Evolutionary conservation across 1,140 invertebrate genomes (phyloP).

Genomic region (Zaprionus capensis): DNA sequence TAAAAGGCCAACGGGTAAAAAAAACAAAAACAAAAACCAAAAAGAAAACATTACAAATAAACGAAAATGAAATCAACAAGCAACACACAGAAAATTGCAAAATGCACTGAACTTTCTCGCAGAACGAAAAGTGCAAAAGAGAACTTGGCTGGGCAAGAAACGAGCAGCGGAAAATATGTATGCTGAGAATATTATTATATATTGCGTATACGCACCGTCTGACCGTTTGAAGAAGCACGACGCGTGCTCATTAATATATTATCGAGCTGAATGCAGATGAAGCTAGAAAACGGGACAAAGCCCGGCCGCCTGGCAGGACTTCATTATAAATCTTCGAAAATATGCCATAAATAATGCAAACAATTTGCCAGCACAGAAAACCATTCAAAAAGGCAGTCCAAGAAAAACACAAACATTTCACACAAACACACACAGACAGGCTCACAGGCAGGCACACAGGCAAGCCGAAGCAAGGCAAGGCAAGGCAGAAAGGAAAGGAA

Average conservation of each 20-base stretch:
- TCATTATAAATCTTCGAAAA: constrained; percentile 81
- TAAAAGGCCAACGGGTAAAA: constrained; percentile 36
- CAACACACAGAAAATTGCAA: constrained; percentile 40
- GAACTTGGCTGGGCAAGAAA: constrained; percentile 8
- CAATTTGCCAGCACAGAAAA: constrained; percentile 72
- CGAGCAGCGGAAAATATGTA: not conserved
- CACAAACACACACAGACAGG: constrained; percentile 2
- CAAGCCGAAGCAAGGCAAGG: not conserved
- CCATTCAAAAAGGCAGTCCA: constrained; percentile 47
- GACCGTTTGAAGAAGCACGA: constrained; percentile 32
- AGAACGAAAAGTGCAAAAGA: not conserved
- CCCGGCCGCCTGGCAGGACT: constrained; percentile 44
- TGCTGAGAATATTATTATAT: constrained; percentile 24
- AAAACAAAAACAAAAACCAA: constrained; percentile 5
- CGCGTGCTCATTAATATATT: constrained; percentile 74
- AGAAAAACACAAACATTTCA: constrained; percentile 35
- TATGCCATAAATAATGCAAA: constrained; percentile 78
- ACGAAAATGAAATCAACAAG: constrained; percentile 26
- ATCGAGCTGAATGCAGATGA: constrained; percentile 58
- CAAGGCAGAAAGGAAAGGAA: constrained; percentile 52
- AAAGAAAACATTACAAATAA: not conserved
- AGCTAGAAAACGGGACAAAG: constrained; percentile 40
- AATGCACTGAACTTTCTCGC: constrained; percentile 50
- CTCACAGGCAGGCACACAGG: not conserved
- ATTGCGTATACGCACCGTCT: constrained; percentile 52